A percentile compares a stretch with the other conserved stretches of the same genome.
Evolutionary conservation across 2,888 invertebrate genomes (phyloP).

Genomic region (Hydropsyche betteni): DNA sequence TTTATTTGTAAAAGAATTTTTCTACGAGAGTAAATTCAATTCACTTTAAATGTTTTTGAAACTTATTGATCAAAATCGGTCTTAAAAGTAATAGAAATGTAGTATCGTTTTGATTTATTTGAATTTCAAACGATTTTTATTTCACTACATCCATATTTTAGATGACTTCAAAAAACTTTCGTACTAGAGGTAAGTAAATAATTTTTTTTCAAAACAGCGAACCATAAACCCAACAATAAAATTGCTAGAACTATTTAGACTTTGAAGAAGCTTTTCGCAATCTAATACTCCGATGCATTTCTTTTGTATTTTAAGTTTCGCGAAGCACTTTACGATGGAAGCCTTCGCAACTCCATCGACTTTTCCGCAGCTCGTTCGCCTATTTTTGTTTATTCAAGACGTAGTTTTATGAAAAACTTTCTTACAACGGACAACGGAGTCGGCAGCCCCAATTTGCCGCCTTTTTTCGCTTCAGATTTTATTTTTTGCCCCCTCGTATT

Average conservation of each 20-base stretch:
- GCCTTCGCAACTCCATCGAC: not conserved
- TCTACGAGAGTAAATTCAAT: too few species aligned
- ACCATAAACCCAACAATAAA: not conserved
- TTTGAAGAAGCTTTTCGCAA: slow-evolving; percentile 2
- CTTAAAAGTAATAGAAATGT: too few species aligned
- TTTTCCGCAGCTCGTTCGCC: not conserved
- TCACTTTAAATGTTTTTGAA: too few species aligned
- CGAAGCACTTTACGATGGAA: slow-evolving; percentile 18
- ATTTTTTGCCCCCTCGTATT: not conserved
- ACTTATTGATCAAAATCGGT: too few species aligned
- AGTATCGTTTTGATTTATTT: too few species aligned
- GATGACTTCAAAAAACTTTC: too few species aligned
- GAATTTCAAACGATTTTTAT: too few species aligned
- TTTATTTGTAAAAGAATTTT: too few species aligned
- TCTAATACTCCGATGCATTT: slow-evolving; percentile 30
- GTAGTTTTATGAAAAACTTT: slow-evolving; percentile 40
- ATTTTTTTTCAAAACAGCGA: not conserved
- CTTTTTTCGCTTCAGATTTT: not conserved
- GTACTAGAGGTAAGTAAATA: not conserved
- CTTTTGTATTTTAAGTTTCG: slow-evolving; percentile 20
- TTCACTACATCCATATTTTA: too few species aligned
- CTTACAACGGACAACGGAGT: slow-evolving; percentile 27
- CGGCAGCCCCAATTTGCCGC: slow-evolving; percentile 28
- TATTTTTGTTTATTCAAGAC: slow-evolving; percentile 36
- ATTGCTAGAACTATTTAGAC: slow-evolving; percentile 11